These are phyloP conservation scores for Chrysolina haemoptera DNA, from an alignment of 2,888 invertebrate species.

Conservation along the genomic window DNA sequence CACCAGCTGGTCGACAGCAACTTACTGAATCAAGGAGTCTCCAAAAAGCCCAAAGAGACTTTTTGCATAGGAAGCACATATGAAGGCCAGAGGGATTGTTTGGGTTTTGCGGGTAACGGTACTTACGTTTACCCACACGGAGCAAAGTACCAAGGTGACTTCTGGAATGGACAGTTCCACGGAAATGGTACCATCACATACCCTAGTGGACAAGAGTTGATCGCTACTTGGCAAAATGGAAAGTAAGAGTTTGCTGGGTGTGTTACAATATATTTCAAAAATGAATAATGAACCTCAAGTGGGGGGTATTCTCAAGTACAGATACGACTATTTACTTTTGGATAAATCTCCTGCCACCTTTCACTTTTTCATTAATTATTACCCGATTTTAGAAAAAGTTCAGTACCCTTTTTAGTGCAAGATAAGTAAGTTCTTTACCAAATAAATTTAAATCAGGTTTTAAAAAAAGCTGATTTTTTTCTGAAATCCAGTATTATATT, in stretches of 20 bases:
- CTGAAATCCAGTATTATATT: too few relatives aligned
- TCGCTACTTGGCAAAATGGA: slow-evolving; percentile 43
- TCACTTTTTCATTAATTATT: too few relatives aligned
- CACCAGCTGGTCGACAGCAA: background rate
- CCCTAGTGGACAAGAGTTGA: slow-evolving; percentile 41
- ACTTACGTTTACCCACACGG: slow-evolving; percentile 44
- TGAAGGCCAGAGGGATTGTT: slow-evolving; percentile 37
- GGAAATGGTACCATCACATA: slow-evolving; percentile 45
- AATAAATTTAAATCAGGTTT: too few relatives aligned
- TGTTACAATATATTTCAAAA: background rate
- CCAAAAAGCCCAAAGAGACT: slow-evolving; percentile 25
- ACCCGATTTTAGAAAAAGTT: too few relatives aligned
- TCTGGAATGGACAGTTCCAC: slow-evolving; percentile 48
- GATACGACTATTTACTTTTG: too few relatives aligned
- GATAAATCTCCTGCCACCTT: too few relatives aligned
- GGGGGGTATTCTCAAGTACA: too few relatives aligned
- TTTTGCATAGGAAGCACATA: slow-evolving; percentile 44
- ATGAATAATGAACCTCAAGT: too few relatives aligned
- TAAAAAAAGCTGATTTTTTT: too few relatives aligned
- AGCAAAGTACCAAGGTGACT: slow-evolving; percentile 43
- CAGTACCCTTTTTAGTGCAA: too few relatives aligned
- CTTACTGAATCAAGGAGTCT: background rate
- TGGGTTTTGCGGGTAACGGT: slow-evolving; percentile 44
- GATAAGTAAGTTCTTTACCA: too few relatives aligned
- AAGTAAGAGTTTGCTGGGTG: slow-evolving; percentile 28